phyloP scores from a whole-genome alignment of 2,797 vertebrate species.

The Rhabdophis nuchalis region DNA sequence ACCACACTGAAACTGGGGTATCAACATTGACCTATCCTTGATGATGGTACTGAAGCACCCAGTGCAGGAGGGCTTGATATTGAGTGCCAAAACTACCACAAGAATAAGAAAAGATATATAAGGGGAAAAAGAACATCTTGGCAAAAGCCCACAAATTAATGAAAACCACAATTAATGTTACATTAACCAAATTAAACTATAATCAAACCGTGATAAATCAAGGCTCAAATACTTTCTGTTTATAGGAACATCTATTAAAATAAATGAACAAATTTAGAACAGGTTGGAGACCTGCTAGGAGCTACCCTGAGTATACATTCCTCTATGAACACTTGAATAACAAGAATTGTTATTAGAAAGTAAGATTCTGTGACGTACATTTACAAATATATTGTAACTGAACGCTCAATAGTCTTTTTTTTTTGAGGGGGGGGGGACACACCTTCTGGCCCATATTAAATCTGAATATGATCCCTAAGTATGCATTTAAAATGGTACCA shows the following conservation, averaged over 20 bases:
- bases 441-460: neutral
- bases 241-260: neutral
- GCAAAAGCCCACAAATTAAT: neutral
- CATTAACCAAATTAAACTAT: neutral
- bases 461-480: neutral
- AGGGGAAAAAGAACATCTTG: neutral
- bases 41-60: neutral
- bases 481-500: neutral
- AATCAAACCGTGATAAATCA: neutral
- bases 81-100: neutral
- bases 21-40: neutral
- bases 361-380: neutral
- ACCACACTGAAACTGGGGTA: neutral
- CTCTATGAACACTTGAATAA: neutral
- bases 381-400: neutral
- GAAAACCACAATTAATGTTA: neutral
- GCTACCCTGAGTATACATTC: neutral
- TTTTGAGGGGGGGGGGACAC: neutral
- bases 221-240: neutral
- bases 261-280: neutral
- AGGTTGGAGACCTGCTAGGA: neutral
- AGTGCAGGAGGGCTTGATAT: neutral
- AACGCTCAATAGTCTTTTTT: neutral
- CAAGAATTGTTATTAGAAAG: neutral
- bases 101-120: neutral